These are phyloP conservation scores for Glaucidium brasilianum DNA, from an alignment of 2,113 vertebrate genomes.

Conservation along the genomic window DNA sequence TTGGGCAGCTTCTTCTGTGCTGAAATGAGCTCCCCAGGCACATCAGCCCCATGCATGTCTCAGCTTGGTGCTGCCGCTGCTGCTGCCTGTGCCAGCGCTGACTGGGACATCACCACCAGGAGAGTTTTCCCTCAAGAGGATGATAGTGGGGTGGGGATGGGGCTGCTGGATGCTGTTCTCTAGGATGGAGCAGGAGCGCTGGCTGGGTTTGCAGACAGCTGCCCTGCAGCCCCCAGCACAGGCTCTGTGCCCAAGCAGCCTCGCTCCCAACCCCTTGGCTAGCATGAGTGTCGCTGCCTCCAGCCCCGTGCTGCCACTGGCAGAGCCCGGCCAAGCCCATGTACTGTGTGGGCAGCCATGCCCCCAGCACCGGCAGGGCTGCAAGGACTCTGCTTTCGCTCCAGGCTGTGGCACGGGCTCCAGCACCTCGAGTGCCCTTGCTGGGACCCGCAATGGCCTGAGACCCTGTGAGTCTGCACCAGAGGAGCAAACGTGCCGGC, in stretches of 20 bases:
- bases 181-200: background rate
- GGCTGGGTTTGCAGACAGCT: background rate
- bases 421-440: background rate
- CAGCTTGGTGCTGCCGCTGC: rapidly evolving
- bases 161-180: background rate
- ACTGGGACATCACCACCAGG: rapidly evolving
- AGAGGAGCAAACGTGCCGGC: background rate
- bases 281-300: background rate
- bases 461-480: background rate
- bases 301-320: rapidly evolving
- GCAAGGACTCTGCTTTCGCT: background rate
- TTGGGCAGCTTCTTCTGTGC: background rate
- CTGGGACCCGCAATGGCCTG: background rate
- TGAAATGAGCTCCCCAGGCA: background rate
- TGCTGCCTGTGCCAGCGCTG: background rate
- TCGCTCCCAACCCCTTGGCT: background rate
- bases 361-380: rapidly evolving
- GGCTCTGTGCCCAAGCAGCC: background rate
- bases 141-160: background rate
- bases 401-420: background rate
- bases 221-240: background rate
- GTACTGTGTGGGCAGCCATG: rapidly evolving
- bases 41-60: rapidly evolving
- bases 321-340: background rate
- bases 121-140: background rate